These are phyloP conservation scores for Burhinus oedicnemus DNA, from an alignment of 2,113 vertebrate species.

Conservation along the genomic window DNA sequence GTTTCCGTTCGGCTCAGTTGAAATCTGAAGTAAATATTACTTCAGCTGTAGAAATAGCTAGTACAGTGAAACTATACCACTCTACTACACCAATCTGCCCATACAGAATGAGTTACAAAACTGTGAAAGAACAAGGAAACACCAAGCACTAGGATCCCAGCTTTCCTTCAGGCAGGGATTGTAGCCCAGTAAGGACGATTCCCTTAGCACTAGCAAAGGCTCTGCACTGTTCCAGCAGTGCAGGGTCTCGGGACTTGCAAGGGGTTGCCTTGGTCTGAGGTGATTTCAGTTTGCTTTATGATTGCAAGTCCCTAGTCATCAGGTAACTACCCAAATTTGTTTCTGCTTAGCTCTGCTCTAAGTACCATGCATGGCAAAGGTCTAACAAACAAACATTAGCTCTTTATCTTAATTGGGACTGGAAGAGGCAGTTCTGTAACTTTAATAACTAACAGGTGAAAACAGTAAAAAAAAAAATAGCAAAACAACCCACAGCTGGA, in stretches of 20 bases:
- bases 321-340: background rate
- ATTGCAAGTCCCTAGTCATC: background rate
- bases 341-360: background rate
- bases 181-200: background rate
- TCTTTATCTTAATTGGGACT: background rate
- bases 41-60: background rate
- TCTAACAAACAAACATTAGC: background rate
- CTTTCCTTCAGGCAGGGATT: background rate
- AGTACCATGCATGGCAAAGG: background rate
- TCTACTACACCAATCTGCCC: background rate
- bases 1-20: background rate
- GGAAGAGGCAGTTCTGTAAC: background rate
- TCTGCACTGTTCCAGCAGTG: background rate
- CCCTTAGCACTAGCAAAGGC: background rate
- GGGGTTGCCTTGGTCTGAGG: background rate
- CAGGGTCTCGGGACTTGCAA: background rate
- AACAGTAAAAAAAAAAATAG: background rate
- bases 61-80: background rate
- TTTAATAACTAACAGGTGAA: background rate
- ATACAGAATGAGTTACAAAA: background rate
- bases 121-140: background rate
- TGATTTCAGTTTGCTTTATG: background rate
- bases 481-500: background rate
- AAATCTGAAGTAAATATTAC: background rate
- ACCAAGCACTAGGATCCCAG: background rate